phyloP scores from a whole-genome alignment of 2,113 vertebrate genomes.

The Chionodraco myersi region DNA sequence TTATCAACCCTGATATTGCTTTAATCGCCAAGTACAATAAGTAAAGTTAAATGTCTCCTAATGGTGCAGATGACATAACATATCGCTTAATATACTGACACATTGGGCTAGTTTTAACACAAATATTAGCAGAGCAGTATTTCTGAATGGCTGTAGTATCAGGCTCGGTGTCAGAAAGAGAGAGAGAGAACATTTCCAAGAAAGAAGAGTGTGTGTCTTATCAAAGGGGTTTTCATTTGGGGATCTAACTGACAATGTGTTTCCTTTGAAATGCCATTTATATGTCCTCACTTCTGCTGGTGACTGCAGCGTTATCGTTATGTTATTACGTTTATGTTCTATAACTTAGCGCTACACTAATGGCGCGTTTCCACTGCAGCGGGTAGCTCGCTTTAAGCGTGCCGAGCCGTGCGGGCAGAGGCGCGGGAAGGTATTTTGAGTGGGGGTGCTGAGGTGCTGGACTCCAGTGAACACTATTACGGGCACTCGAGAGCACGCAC shows the following conservation, averaged over 20 bases:
- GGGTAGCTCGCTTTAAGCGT: too few relatives aligned
- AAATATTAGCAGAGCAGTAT: background rate
- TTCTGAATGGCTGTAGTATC: background rate
- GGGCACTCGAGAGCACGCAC: too few relatives aligned
- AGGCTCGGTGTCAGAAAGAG: background rate
- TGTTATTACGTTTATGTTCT: too few relatives aligned
- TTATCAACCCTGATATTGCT: constrained; percentile 55
- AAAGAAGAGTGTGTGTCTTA: background rate
- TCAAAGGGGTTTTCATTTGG: too few relatives aligned
- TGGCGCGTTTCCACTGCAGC: too few relatives aligned
- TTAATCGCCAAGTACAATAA: constrained; percentile 56
- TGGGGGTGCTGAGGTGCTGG: too few relatives aligned
- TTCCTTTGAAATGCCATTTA: background rate
- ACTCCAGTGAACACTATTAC: too few relatives aligned
- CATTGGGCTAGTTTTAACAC: constrained; percentile 20
- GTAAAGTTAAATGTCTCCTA: constrained; percentile 14
- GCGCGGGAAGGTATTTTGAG: too few relatives aligned
- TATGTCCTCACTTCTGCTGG: background rate
- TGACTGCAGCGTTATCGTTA: too few relatives aligned
- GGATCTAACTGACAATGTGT: too few relatives aligned
- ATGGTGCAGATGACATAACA: constrained; percentile 17
- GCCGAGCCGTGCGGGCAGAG: too few relatives aligned
- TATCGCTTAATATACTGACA: constrained; percentile 12
- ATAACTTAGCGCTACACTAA: background rate
- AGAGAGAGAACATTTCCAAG: background rate